phyloP scores from a whole-genome alignment of 2,888 invertebrate genomes.

The Mystacides longicornis region DNA sequence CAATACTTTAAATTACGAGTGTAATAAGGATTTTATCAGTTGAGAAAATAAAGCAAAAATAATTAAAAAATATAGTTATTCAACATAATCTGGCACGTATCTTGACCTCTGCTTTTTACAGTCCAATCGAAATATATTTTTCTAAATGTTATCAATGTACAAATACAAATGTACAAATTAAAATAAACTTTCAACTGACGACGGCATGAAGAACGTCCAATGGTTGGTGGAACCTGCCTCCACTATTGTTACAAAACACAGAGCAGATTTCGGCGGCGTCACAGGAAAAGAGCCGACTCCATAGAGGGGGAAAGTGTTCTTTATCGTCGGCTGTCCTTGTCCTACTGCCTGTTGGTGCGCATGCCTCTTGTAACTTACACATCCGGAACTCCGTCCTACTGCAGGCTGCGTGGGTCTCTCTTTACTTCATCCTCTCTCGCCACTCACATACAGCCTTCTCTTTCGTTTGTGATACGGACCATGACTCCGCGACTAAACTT shows the following conservation, averaged over 20 bases:
- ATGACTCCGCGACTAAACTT: slow-evolving; percentile 18
- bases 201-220: too few relatives aligned
- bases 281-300: slow-evolving; percentile 4
- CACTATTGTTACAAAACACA: background rate
- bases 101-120: too few relatives aligned
- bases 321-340: slow-evolving; percentile 2
- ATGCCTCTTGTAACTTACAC: slow-evolving; percentile 3
- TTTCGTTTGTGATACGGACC: slow-evolving; percentile 14
- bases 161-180: too few relatives aligned
- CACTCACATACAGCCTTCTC: background rate
- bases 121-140: too few relatives aligned
- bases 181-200: too few relatives aligned
- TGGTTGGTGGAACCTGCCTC: background rate
- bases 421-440: slow-evolving; percentile 2
- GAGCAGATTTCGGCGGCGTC: slow-evolving; percentile 8
- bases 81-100: too few relatives aligned
- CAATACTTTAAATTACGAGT: too few relatives aligned
- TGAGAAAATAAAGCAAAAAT: too few relatives aligned
- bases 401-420: slow-evolving; percentile 1
- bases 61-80: too few relatives aligned
- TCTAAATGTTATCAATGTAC: too few relatives aligned
- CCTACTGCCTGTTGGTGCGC: slow-evolving; percentile 2
- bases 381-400: slow-evolving; percentile 10
- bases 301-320: slow-evolving; percentile 6
- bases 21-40: too few relatives aligned